Evolutionary conservation across 2,797 vertebrate species (phyloP).

Genomic region (Peromyscus attwateri): DNA sequence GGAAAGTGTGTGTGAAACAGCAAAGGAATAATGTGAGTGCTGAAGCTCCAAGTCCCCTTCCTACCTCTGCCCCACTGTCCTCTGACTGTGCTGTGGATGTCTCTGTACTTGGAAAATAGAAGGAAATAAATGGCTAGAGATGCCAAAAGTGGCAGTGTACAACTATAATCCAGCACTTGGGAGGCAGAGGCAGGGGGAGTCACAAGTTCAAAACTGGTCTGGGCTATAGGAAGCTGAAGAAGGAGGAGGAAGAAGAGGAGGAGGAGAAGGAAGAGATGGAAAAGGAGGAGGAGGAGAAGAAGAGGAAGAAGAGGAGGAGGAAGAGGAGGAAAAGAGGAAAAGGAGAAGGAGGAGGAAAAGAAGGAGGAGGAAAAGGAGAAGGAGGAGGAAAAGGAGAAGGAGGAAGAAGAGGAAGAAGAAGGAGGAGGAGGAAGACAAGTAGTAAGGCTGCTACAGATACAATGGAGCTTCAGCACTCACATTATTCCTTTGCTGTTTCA

Average conservation of each 20-base stretch:
- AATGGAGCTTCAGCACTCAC: not conserved
- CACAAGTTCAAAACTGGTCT: not conserved
- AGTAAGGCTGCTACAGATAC: too few species aligned
- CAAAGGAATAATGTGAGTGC: accelerated
- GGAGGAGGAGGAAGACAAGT: too few species aligned
- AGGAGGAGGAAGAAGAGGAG: not conserved
- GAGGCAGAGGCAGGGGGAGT: not conserved
- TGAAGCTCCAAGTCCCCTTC: too few species aligned
- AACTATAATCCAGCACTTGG: not conserved
- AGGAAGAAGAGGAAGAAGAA: too few species aligned
- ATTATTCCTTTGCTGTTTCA: not conserved
- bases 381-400: too few species aligned
- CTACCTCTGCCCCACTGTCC: too few species aligned
- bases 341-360: too few species aligned
- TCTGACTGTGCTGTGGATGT: not conserved
- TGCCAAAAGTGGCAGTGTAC: too few species aligned
- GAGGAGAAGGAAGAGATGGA: not conserved
- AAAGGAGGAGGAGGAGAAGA: too few species aligned
- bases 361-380: too few species aligned
- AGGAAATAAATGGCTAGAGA: not conserved
- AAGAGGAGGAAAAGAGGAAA: too few species aligned
- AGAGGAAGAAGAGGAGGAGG: too few species aligned
- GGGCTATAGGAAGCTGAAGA: not conserved
- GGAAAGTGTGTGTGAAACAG: not conserved
- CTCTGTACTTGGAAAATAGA: not conserved